Conservation (phyloP, 1,140 invertebrate species). For the Cotesia typhae region DNA sequence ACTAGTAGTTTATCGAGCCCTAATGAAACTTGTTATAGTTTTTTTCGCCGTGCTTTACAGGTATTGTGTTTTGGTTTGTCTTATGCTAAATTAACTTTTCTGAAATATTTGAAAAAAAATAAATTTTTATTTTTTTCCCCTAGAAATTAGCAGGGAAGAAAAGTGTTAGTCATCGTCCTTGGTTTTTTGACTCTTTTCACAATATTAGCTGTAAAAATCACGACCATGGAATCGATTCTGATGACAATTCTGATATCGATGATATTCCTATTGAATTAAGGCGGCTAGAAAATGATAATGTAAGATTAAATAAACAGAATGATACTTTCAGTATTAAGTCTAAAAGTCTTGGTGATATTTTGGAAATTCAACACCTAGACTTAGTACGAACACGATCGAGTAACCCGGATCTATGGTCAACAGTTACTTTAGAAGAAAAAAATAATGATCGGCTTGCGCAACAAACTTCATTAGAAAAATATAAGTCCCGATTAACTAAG, state of each 20-base stretch:
- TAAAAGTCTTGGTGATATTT: constrained; percentile 82
- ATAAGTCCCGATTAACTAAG: constrained; percentile 56
- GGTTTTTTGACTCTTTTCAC: constrained; percentile 83
- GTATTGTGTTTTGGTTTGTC: constrained; percentile 55
- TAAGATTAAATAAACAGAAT: constrained; percentile 65
- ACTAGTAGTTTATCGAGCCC: constrained; percentile 88
- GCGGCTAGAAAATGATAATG: constrained; percentile 79
- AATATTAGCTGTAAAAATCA: constrained; percentile 65
- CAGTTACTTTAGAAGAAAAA: constrained; percentile 52
- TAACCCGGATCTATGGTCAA: constrained; percentile 71
- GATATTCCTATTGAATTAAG: constrained; percentile 89
- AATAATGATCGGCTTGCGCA: constrained; percentile 43
- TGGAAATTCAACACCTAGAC: constrained; percentile 73
- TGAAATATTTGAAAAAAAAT: background rate
- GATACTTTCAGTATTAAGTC: constrained; percentile 74
- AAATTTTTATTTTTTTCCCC: constrained; percentile 13
- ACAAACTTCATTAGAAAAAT: background rate
- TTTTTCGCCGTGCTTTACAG: constrained; percentile 87
- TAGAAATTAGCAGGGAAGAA: constrained; percentile 80
- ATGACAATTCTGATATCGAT: constrained; percentile 73
- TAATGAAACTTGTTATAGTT: constrained; percentile 93
- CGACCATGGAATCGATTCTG: constrained; percentile 66
- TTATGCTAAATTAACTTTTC: background rate
- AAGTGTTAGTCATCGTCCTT: constrained; percentile 69
- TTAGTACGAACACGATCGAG: constrained; percentile 79